These are phyloP conservation scores for Hippopotamyrus pictus DNA, from an alignment of 2,797 vertebrate genomes.

Conservation along the genomic window DNA sequence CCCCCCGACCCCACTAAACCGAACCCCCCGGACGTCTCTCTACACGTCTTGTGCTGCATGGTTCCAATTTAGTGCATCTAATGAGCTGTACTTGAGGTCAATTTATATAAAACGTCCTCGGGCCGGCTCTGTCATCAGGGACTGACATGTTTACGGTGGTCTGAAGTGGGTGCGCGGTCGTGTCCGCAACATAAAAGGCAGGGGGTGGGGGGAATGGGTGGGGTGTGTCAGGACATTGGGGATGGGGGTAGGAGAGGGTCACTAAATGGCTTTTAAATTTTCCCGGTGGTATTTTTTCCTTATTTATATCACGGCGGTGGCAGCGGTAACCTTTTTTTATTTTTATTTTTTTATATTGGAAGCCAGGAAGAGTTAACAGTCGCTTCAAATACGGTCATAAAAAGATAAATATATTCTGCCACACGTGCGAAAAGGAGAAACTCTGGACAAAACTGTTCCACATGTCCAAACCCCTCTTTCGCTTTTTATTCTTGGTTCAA, in stretches of 20 bases:
- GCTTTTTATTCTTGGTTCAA: background rate
- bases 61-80: constrained; percentile 73
- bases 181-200: constrained; percentile 60
- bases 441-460: constrained; percentile 57
- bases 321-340: constrained; percentile 59
- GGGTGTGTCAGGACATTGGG: constrained; percentile 55
- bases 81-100: constrained; percentile 77
- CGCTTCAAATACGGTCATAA: constrained; percentile 63
- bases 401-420: constrained; percentile 64
- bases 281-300: constrained; percentile 57
- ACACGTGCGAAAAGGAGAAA: constrained; percentile 47
- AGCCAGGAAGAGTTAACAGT: constrained; percentile 65
- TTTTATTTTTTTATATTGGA: constrained; percentile 66
- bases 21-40: constrained; percentile 4
- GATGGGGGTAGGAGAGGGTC: constrained; percentile 59
- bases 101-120: constrained; percentile 67
- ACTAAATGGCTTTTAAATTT: constrained; percentile 59
- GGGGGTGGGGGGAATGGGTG: constrained; percentile 32
- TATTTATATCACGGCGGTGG: constrained; percentile 51
- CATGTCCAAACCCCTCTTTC: constrained; percentile 44
- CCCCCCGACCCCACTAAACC: constrained; percentile 1
- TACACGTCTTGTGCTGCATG: constrained; percentile 57
- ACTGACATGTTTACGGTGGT: constrained; percentile 73
- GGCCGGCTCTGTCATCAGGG: constrained; percentile 70
- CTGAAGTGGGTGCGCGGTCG: constrained; percentile 68